Evolutionary conservation across 2,888 invertebrate genomes (phyloP).

Genomic region (Heteropelma amictum): DNA sequence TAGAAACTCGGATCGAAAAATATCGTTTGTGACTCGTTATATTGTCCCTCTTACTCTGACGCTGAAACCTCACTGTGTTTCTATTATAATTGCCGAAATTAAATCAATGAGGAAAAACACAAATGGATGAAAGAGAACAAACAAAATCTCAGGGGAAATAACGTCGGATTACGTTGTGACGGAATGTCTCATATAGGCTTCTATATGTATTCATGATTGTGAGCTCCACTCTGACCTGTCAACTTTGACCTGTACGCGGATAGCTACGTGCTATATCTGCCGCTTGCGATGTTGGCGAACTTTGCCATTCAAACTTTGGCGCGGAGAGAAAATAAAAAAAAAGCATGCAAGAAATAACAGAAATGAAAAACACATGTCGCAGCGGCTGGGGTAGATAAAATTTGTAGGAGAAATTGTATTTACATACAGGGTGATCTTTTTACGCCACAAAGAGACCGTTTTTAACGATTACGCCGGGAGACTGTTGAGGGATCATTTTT

Average conservation of each 20-base stretch:
- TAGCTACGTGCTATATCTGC: slow-evolving; percentile 8
- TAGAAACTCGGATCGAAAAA: neutral
- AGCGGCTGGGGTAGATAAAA: slow-evolving; percentile 29
- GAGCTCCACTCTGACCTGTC: no score
- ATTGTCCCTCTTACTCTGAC: no score
- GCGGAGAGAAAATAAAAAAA: neutral
- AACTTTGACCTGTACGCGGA: slow-evolving; percentile 36
- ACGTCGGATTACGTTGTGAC: no score
- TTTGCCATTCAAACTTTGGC: slow-evolving; percentile 37
- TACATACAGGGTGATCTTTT: no score
- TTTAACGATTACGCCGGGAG: no score
- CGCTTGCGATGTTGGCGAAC: slow-evolving; percentile 26
- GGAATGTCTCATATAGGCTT: neutral
- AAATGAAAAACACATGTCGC: slow-evolving; percentile 5
- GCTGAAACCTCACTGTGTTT: no score
- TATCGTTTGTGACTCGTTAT: neutral
- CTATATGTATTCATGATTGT: slow-evolving; percentile 10
- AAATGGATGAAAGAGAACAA: neutral
- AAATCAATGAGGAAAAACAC: no score
- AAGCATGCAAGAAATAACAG: neutral
- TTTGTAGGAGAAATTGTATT: neutral
- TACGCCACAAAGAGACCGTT: no score
- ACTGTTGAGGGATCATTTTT: no score
- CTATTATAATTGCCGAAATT: no score
- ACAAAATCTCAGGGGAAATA: no score